These are phyloP conservation scores for Drosophila affinis DNA, from an alignment of 2,888 invertebrate species.

Conservation along the genomic window DNA sequence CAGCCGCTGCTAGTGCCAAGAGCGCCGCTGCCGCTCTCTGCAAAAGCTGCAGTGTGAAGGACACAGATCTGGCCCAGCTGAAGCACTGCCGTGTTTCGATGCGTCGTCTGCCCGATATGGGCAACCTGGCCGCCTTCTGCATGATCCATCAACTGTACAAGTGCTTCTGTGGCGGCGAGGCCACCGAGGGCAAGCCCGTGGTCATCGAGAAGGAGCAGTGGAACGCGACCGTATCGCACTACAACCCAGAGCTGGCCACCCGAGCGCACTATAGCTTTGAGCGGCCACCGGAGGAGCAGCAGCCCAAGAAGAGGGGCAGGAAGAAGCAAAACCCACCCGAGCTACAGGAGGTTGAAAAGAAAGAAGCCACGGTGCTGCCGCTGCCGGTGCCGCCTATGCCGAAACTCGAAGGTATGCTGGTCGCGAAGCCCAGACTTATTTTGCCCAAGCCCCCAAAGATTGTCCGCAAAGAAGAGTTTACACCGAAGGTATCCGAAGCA, in stretches of 20 bases:
- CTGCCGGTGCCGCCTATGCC: background rate
- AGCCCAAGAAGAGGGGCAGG: conserved; percentile 30
- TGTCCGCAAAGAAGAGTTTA: background rate
- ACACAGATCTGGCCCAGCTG: conserved; percentile 66
- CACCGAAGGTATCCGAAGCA: background rate
- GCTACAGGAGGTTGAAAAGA: background rate
- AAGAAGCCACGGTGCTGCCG: background rate
- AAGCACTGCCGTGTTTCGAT: conserved; percentile 81
- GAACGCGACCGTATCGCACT: conserved; percentile 45
- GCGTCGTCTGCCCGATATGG: conserved; percentile 74
- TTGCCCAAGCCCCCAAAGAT: background rate
- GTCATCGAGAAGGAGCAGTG: conserved; percentile 75
- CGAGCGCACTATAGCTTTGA: conserved; percentile 82
- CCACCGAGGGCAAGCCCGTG: conserved; percentile 76
- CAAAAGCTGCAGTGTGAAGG: conserved; percentile 65
- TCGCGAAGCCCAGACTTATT: background rate
- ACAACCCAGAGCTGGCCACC: conserved; percentile 50
- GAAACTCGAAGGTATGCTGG: background rate
- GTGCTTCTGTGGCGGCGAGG: conserved; percentile 86
- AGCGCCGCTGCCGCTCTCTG: conserved; percentile 27
- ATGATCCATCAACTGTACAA: conserved; percentile 88
- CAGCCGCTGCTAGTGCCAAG: conserved; percentile 13
- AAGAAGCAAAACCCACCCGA: conserved; percentile 17
- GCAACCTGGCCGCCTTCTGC: conserved; percentile 87
- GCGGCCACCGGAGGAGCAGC: conserved; percentile 48